Conservation (phyloP, 2,113 vertebrate species). For the Phalacrocorax pelagicus region DNA sequence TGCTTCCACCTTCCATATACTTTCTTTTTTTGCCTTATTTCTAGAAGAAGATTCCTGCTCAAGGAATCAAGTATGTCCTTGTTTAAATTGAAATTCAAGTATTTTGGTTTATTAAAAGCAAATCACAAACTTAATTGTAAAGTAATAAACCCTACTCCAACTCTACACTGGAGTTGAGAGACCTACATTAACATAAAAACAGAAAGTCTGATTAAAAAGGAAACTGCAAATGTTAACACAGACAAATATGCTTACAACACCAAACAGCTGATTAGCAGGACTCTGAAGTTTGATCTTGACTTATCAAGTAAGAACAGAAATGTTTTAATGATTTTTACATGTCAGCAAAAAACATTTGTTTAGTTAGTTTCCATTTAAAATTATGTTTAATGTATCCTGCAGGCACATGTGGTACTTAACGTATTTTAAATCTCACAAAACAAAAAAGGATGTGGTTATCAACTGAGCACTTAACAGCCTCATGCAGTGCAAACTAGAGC, state of each 20-base stretch:
- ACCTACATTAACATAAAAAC: neutral
- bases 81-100: neutral
- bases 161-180: neutral
- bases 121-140: neutral
- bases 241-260: neutral
- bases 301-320: neutral
- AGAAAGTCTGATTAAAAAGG: neutral
- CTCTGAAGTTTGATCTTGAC: neutral
- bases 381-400: neutral
- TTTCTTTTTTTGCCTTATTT: too few species aligned
- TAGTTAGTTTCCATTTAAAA: neutral
- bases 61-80: neutral
- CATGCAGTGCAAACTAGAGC: neutral
- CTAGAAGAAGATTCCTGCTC: too few species aligned
- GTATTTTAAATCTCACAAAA: neutral
- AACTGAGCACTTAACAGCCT: neutral
- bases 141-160: neutral
- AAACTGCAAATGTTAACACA: neutral
- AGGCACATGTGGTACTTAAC: neutral
- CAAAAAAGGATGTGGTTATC: neutral
- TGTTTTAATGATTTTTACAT: neutral
- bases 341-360: neutral
- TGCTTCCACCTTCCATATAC: too few species aligned
- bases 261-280: neutral
- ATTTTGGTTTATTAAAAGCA: neutral